Percentiles rank a stretch among this genome's conserved stretches.
phyloP scores from a whole-genome alignment of 2,888 invertebrate species.

The Hipparchia semele region DNA sequence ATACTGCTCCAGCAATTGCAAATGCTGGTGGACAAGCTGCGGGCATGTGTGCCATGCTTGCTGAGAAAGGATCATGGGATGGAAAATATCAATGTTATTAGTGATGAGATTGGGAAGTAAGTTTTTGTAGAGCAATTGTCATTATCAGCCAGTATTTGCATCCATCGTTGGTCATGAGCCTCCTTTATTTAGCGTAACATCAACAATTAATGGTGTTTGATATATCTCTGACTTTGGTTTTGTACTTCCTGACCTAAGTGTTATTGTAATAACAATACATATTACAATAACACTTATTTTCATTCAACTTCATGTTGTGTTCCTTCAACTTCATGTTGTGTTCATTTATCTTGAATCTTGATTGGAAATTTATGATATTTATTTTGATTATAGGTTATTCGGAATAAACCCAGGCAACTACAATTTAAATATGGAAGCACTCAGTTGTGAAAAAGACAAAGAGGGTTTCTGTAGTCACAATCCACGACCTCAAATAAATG shows the following conservation, averaged over 20 bases:
- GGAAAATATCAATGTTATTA: conserved; percentile 61
- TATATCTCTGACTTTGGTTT: too few species aligned
- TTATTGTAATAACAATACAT: too few species aligned
- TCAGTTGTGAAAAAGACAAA: conserved; percentile 68
- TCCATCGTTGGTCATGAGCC: too few species aligned
- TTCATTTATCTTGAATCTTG: too few species aligned
- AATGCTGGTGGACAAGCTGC: conserved; percentile 64
- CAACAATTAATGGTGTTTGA: too few species aligned
- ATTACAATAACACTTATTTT: too few species aligned
- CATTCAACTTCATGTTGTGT: too few species aligned
- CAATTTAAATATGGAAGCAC: conserved; percentile 65
- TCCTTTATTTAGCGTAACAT: too few species aligned
- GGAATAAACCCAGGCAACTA: conserved; percentile 72
- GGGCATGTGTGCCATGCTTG: conserved; percentile 66
- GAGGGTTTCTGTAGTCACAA: conserved; percentile 70
- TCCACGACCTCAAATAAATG: conserved; percentile 43
- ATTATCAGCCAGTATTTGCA: too few species aligned
- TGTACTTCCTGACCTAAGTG: too few species aligned
- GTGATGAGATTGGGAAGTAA: conserved; percentile 70
- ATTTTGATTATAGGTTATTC: conserved; percentile 58
- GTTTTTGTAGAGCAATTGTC: conserved; percentile 13
- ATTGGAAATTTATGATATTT: neutral
- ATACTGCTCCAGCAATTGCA: conserved; percentile 72
- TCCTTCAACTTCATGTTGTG: too few species aligned
- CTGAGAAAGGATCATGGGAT: conserved; percentile 55